Conservation (phyloP, 2,797 vertebrate species). For the Sciurus vulgaris region DNA sequence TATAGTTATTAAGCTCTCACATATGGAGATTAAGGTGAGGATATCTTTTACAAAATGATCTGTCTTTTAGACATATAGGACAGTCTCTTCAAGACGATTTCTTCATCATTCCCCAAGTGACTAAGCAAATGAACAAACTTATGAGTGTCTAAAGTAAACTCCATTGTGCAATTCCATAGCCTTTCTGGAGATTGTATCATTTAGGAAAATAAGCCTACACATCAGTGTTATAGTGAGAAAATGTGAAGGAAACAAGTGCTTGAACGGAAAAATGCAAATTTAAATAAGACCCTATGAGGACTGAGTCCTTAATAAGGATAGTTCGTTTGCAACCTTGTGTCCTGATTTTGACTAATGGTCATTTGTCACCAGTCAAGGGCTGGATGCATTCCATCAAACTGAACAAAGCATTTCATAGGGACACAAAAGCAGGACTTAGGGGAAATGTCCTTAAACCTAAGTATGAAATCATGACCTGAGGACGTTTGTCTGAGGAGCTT, state of each 20-base stretch:
- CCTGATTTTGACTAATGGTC: not conserved
- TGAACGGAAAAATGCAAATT: not conserved
- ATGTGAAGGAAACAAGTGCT: not conserved
- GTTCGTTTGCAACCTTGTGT: not conserved
- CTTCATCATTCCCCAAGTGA: not conserved
- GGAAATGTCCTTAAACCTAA: not conserved
- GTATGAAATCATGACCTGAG: not conserved
- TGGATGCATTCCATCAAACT: not conserved
- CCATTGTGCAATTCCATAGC: not conserved
- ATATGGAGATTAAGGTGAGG: not conserved
- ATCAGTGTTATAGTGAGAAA: not conserved
- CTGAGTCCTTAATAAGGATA: no score
- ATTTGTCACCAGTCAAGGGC: not conserved
- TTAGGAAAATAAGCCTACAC: not conserved
- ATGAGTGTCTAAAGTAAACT: not conserved
- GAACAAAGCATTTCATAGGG: not conserved
- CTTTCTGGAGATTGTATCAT: not conserved
- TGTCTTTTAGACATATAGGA: not conserved
- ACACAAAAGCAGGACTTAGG: not conserved
- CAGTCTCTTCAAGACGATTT: not conserved
- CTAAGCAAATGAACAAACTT: not conserved
- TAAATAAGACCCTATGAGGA: not conserved
- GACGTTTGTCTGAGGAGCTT: not conserved
- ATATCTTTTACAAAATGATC: not conserved
- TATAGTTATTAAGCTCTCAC: not conserved